Base-by-base conservation (phyloP, 53 echinoderm and acorn worm genomes). In the Crossaster papposus region DNA sequence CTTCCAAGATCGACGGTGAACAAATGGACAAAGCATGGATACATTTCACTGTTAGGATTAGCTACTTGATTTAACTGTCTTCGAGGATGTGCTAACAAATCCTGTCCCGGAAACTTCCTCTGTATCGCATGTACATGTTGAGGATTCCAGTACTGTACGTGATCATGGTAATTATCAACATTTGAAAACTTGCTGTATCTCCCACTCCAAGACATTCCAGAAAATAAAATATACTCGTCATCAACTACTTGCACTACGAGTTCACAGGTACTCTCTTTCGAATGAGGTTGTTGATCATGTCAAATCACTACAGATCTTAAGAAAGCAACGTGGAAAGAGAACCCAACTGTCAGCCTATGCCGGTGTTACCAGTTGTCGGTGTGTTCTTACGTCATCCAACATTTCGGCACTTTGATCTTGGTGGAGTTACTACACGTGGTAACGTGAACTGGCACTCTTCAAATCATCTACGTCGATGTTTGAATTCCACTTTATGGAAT, bases 401-500 rank as follows among this genome's bases (percentile, higher is more conserved):
- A 37, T 9, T 14, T 14, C 51, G 36, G 37, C 44, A 34, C 36
- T 33, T 17, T 13, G 78, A 77, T 36, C n/a, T n/a, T n/a, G n/a
- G n/a, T n/a, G 3, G 51, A 36, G 14, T 35, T 77, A 44, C 78
- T 36, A 77, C 78, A 23, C 51, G 78, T 36, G 78, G 35, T 34
- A 77, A 77, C 11, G n/a, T 77, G 0, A 77, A 77, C 5, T 77
- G 50, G 18, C 78, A 30, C 18, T 77, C 78, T 36, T 77, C 78
- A 9, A 3, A 77, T 12, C 36, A 38, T 15, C 17, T 50, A 77
- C 51, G 51, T 44, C 36, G 32, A 22, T 77, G 78, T 37, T 30
- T 77, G 78, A 77, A 77, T 12, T 77, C 36, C 38, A 38, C 78
- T 5, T 23, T 77, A 15, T 77, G 78, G 78, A 77, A 77, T 77